These are phyloP conservation scores for Tetrax tetrax DNA, from an alignment of 2,113 vertebrate species.

Conservation along the genomic window DNA sequence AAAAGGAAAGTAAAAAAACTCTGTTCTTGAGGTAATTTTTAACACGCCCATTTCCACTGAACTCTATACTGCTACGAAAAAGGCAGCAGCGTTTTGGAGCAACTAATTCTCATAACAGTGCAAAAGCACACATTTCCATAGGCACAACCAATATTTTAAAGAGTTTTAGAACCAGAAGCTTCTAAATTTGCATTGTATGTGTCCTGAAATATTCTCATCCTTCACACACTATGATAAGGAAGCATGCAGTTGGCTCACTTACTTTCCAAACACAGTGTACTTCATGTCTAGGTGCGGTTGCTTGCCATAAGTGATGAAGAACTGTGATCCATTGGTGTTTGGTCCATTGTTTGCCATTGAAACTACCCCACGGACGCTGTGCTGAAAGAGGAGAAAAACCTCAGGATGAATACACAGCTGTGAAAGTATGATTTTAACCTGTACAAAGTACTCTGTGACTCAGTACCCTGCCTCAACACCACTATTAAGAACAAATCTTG, in stretches of 20 bases:
- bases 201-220: background rate
- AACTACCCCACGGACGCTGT: conserved; percentile 93
- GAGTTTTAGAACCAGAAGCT: background rate
- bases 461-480: background rate
- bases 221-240: background rate
- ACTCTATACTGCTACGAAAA: background rate
- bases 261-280: conserved; percentile 98
- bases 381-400: conserved; percentile 74
- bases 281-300: conserved; percentile 98
- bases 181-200: background rate
- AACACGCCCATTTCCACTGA: background rate
- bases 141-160: background rate
- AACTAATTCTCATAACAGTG: background rate
- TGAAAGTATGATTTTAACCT: background rate
- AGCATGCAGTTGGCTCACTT: conserved; percentile 33
- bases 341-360: conserved; percentile 98
- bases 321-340: conserved; percentile 94
- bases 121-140: background rate
- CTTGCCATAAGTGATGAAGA: conserved; percentile 96
- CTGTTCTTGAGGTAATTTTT: background rate
- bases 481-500: background rate
- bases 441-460: background rate
- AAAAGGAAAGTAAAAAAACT: too few species aligned
- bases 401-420: background rate
- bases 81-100: background rate